phyloP scores from a whole-genome alignment of 2,113 vertebrate species.

The Sceloporus tristichus region DNA sequence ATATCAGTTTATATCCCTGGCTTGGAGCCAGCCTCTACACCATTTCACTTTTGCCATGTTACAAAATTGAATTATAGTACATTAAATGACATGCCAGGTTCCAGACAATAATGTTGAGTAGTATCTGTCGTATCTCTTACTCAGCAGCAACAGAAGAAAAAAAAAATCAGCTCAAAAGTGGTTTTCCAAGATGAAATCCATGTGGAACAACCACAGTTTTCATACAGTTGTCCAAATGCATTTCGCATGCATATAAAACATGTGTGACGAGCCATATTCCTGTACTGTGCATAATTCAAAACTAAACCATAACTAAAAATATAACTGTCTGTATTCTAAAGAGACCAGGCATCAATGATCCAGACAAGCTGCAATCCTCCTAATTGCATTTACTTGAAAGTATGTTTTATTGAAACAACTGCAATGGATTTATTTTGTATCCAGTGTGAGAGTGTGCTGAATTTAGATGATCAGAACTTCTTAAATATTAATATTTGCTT shows the following conservation, averaged over 20 bases:
- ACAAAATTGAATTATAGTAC: constrained; percentile 31
- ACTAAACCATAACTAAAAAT: neutral
- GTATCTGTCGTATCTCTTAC: neutral
- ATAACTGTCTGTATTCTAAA: constrained; percentile 7
- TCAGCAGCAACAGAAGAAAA: neutral
- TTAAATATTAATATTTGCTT: constrained; percentile 1
- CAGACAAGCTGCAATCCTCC: neutral
- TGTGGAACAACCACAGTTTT: constrained; percentile 17
- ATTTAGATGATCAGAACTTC: too few relatives aligned
- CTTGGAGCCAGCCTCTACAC: neutral
- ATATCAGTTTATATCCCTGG: neutral
- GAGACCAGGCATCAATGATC: neutral
- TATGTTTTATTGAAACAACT: neutral
- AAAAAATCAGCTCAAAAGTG: neutral
- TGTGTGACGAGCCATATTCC: neutral
- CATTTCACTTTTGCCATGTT: too few relatives aligned
- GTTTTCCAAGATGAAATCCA: constrained; percentile 6
- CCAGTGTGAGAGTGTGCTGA: neutral
- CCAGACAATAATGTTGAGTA: neutral
- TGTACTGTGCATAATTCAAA: constrained; percentile 17
- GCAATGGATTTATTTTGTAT: neutral
- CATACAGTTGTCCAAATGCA: neutral
- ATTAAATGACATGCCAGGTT: neutral
- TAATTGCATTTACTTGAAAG: neutral
- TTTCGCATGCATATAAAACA: constrained; percentile 29